Evolutionary conservation across 2,797 vertebrate species (phyloP).

Genomic region (Phalanger gymnotis): DNA sequence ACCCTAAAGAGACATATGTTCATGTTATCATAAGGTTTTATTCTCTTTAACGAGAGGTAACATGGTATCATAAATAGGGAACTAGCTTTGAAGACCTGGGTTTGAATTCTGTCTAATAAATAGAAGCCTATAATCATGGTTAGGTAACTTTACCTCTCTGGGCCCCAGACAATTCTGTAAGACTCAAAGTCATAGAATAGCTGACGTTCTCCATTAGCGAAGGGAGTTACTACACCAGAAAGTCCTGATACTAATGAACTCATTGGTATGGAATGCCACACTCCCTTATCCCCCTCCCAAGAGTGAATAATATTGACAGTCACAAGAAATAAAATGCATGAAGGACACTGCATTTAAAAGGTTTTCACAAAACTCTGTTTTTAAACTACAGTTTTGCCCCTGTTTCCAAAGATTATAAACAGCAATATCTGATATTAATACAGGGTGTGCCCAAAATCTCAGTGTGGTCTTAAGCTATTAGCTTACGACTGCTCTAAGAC

Average conservation of each 20-base stretch:
- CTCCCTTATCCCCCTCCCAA: neutral
- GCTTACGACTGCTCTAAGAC: neutral
- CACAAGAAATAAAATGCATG: neutral
- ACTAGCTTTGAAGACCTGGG: neutral
- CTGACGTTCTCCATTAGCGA: neutral
- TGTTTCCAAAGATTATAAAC: neutral
- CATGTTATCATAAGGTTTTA: neutral
- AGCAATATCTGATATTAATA: neutral
- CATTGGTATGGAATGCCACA: neutral
- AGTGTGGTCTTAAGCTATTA: neutral
- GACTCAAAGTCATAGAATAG: neutral
- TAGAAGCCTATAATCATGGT: too few relatives aligned
- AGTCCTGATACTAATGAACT: neutral
- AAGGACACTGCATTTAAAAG: neutral
- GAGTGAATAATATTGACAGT: neutral
- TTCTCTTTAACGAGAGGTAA: neutral
- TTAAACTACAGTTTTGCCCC: neutral
- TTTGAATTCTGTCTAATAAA: neutral
- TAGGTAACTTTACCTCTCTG: neutral
- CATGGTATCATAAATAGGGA: neutral
- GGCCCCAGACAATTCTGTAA: neutral
- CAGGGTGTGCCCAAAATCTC: neutral
- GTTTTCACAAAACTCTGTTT: slow-evolving; percentile 22
- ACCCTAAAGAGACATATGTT: neutral
- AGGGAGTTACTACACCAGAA: neutral